Conservation (phyloP, 2,113 vertebrate species). For the Clarias macrocephalus region DNA sequence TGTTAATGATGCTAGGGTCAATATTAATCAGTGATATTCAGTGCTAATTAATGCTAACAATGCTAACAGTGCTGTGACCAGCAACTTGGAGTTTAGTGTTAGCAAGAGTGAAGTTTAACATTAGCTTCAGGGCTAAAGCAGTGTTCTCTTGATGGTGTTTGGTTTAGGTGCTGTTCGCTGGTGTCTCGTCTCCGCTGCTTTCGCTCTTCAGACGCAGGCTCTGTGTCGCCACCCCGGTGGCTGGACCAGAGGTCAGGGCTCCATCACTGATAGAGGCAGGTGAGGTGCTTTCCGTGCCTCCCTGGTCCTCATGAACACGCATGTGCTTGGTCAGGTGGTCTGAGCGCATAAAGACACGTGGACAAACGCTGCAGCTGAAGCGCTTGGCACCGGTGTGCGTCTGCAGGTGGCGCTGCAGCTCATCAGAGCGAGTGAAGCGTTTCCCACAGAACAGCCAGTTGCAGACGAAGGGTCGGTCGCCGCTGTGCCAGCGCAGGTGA, state of each 20-base stretch:
- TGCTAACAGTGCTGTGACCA: conserved; percentile 6
- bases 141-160: not conserved
- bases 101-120: not conserved
- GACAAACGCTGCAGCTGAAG: conserved; percentile 68
- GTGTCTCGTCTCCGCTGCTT: conserved; percentile 5
- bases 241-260: not conserved
- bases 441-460: conserved; percentile 76
- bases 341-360: conserved; percentile 69
- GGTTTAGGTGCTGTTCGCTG: conserved; percentile 25
- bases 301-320: conserved; percentile 63
- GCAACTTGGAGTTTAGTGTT: not conserved
- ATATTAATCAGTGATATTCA: not conserved
- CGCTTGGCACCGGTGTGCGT: conserved; percentile 72
- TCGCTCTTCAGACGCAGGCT: conserved; percentile 35
- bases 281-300: not conserved
- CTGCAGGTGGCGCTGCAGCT: conserved; percentile 72
- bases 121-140: not conserved
- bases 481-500: conserved; percentile 74
- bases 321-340: conserved; percentile 71
- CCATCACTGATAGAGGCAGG: not conserved
- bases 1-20: not conserved
- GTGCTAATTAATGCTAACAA: conserved; percentile 11
- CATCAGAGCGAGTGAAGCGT: conserved; percentile 72
- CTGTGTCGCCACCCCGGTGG: not conserved
- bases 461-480: conserved; percentile 72